phyloP scores from a whole-genome alignment of 2,888 invertebrate genomes.

The Trachelus troglodyta region DNA sequence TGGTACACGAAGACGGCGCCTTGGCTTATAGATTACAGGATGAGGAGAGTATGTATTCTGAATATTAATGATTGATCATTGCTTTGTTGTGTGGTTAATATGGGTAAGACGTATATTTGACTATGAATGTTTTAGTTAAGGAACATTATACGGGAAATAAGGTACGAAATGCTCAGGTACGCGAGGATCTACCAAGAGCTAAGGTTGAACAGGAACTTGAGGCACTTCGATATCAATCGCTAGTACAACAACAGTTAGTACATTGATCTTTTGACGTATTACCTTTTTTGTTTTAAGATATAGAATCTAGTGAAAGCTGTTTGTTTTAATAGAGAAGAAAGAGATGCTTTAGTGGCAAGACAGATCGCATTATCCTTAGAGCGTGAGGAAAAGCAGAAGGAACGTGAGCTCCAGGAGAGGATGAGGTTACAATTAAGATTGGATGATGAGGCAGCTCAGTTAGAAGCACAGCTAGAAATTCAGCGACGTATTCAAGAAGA shows the following conservation, averaged over 20 bases:
- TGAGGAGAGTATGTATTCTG: conserved; percentile 77
- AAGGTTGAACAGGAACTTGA: conserved; percentile 79
- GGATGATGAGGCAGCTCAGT: conserved; percentile 58
- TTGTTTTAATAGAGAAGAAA: conserved; percentile 70
- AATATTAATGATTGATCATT: not conserved
- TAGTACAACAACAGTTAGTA: conserved; percentile 75
- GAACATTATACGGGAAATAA: conserved; percentile 83
- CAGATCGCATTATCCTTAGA: conserved; percentile 76
- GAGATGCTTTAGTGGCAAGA: conserved; percentile 75
- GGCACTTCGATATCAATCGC: conserved; percentile 71
- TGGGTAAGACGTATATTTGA: not conserved
- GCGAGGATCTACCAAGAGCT: conserved; percentile 83
- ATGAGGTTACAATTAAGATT: conserved; percentile 61
- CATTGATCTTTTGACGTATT: not conserved
- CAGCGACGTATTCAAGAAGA: conserved; percentile 76
- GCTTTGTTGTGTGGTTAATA: not conserved
- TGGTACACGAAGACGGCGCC: conserved; percentile 86
- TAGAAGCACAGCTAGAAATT: conserved; percentile 66
- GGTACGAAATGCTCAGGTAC: conserved; percentile 78
- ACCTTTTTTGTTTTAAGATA: not conserved
- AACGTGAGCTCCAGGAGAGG: conserved; percentile 69
- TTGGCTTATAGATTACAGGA: conserved; percentile 83
- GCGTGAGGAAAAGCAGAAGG: conserved; percentile 69
- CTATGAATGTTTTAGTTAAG: conserved; percentile 68
- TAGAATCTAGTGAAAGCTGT: not conserved